phyloP scores from a whole-genome alignment of 2,113 vertebrate genomes.

The Monopterus albus region DNA sequence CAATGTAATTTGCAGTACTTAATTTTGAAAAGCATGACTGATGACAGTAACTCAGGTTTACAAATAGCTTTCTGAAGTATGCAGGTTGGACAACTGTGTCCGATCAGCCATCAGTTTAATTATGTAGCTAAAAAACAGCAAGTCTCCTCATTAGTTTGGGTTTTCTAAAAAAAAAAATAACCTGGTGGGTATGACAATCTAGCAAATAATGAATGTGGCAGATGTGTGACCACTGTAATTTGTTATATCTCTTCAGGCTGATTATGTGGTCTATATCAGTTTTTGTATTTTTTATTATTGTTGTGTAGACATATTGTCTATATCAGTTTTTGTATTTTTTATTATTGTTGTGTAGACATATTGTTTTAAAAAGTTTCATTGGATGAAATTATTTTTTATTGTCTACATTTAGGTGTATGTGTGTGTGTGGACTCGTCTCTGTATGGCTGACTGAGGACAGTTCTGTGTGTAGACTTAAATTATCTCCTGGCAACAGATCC shows the following conservation, averaged over 20 bases:
- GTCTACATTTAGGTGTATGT: too few species aligned
- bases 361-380: too few species aligned
- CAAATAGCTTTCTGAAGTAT: too few species aligned
- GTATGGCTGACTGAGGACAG: conserved; percentile 4
- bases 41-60: not conserved
- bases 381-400: too few species aligned
- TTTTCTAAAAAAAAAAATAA: not conserved
- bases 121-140: not conserved
- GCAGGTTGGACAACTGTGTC: not conserved
- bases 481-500: conserved; percentile 18
- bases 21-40: not conserved
- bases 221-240: too few species aligned
- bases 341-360: too few species aligned
- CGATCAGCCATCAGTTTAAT: not conserved
- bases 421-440: not conserved
- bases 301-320: not conserved
- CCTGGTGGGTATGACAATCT: not conserved
- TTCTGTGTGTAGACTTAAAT: conserved; percentile 14
- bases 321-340: too few species aligned
- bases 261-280: too few species aligned
- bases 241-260: too few species aligned
- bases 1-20: not conserved
- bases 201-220: not conserved
- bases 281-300: too few species aligned
- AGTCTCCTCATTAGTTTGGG: not conserved